Evolutionary conservation across 2,888 invertebrate genomes (phyloP), one percentile per base, ranked within the genome.

Genomic region (Drosophila mimetica): DNA sequence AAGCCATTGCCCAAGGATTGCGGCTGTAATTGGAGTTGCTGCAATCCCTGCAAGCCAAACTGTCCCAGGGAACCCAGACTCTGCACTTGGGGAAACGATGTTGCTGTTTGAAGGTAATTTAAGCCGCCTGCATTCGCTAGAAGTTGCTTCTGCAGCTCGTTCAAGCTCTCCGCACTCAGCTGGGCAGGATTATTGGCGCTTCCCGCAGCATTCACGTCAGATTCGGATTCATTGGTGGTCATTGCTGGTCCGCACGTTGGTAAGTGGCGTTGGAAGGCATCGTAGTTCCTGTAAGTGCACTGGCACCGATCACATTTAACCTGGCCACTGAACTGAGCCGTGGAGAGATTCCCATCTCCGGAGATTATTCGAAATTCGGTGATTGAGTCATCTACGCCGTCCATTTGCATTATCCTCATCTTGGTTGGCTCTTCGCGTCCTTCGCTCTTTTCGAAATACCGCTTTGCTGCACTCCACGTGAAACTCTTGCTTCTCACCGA

Each of bases 221-320:
- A 95, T 86, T 96, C 96, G 87, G 96, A 96, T 90, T 97, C 96
- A 89, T 96, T 96, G 0, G 95, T 95, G 2, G 92, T 92, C 92
- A 96, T 94, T 89, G 44, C 20, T 9, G 95, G 94, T 80, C 96
- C 96, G 89, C 97, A 97, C 22, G 94, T 94, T 8, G 94, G 93
- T 67, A 97, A 92, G 89, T 97, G 97, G 44, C 96, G 93, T 82
- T 96, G 95, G 86, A 95, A 97, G 55, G 96, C 96, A 66, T 95
- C 95, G 73, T 95, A 95, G 50, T 96, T 96, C 82, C 97, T 93
- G 87, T 97, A 97, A 2, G 96, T 96, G 87, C 97, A 95, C 83
- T 96, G 96, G 89, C 98, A 98, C 73, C 96, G 94, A 78, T 95
- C 95, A 91, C 98, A 98, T 83, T 96, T 95, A 1, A 97, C 97